A percentile compares a stretch with the other conserved stretches of the same genome.
Evolutionary conservation across 1,140 invertebrate genomes (phyloP).

Genomic region (Zelostemma sp.): DNA sequence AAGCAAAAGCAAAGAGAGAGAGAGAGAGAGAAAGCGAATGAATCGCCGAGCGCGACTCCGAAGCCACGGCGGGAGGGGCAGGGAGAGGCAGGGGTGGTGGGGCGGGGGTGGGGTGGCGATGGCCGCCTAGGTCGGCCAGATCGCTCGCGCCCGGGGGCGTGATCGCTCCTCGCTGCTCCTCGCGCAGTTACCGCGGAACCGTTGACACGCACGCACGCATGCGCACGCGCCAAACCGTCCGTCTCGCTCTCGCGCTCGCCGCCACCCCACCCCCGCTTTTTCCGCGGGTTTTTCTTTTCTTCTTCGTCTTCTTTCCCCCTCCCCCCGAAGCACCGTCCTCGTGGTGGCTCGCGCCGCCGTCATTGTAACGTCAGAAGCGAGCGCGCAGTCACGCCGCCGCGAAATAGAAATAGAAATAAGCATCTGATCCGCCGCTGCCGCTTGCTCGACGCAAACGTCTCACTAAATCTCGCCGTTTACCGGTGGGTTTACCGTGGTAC

Average conservation of each 20-base stretch:
- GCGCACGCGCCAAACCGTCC: conserved; percentile 48
- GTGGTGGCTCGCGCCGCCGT: conserved; percentile 46
- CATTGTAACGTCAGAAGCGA: conserved; percentile 48
- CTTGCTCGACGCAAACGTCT: conserved; percentile 20
- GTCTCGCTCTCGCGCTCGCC: conserved; percentile 7
- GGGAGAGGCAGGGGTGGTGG: conserved; percentile 13
- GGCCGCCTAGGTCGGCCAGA: conserved; percentile 61
- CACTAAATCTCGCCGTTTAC: conserved; percentile 16
- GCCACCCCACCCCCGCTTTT: background rate
- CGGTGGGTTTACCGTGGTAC: too few species aligned
- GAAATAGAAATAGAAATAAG: too few species aligned
- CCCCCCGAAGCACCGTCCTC: conserved; percentile 18
- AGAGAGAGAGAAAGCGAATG: conserved; percentile 35
- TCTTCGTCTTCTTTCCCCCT: conserved; percentile 12
- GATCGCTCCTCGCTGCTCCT: conserved; percentile 56
- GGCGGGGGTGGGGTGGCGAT: conserved; percentile 43
- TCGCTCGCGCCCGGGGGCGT: conserved; percentile 65
- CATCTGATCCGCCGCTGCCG: too few species aligned
- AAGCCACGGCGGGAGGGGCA: conserved; percentile 17
- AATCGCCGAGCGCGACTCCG: conserved; percentile 18
- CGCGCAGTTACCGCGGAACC: conserved; percentile 69
- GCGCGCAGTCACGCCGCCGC: conserved; percentile 26
- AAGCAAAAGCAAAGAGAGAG: conserved; percentile 24
- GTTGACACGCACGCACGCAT: conserved; percentile 67
- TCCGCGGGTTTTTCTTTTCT: conserved; percentile 4